phyloP scores from a whole-genome alignment of 2,113 vertebrate species.

The Casuarius casuarius region DNA sequence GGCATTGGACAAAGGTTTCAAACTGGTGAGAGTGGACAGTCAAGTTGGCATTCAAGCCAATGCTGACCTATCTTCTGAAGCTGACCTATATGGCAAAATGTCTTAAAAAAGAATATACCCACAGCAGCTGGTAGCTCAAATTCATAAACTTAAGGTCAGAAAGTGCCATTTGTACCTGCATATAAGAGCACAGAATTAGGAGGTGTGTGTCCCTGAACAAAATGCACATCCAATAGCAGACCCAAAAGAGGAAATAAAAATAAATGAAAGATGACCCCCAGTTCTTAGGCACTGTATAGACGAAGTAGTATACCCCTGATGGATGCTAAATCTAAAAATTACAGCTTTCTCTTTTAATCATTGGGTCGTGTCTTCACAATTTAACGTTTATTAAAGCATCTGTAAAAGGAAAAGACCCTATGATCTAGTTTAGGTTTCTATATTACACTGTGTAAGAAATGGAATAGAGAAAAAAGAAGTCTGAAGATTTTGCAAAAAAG shows the following conservation, averaged over 20 bases:
- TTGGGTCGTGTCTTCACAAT: background rate
- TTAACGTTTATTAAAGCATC: background rate
- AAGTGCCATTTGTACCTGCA: background rate
- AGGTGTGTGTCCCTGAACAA: background rate
- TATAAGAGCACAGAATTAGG: background rate
- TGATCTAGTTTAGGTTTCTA: background rate
- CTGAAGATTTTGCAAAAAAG: background rate
- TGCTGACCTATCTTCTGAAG: background rate
- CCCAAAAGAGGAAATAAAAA: background rate
- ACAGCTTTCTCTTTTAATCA: background rate
- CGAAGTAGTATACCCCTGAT: background rate
- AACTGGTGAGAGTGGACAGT: background rate
- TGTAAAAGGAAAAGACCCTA: background rate
- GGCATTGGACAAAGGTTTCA: background rate
- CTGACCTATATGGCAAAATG: background rate
- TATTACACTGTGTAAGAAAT: background rate
- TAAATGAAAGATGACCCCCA: background rate
- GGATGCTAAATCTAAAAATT: background rate
- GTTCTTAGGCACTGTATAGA: background rate
- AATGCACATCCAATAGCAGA: background rate
- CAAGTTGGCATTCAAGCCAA: background rate
- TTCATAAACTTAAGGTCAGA: background rate
- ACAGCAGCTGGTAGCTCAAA: background rate
- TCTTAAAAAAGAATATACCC: background rate
- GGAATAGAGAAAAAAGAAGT: background rate